phyloP scores from a whole-genome alignment of 2,113 vertebrate species.

The Mormoops blainvillei region DNA sequence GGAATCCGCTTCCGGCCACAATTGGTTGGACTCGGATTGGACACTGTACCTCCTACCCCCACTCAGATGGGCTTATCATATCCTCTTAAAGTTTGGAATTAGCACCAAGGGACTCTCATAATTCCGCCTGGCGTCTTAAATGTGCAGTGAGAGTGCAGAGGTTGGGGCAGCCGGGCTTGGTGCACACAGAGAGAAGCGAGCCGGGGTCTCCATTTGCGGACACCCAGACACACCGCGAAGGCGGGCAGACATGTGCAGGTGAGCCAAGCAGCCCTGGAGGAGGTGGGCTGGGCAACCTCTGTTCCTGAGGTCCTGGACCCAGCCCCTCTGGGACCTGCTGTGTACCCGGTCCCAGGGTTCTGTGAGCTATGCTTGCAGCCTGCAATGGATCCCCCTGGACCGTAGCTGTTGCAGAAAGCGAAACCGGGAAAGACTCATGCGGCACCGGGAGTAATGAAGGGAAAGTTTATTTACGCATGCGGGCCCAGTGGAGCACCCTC shows the following conservation, averaged over 20 bases:
- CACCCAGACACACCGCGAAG: not conserved
- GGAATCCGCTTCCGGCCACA: not conserved
- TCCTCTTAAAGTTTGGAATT: not conserved
- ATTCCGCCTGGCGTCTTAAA: not conserved
- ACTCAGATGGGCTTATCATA: not conserved
- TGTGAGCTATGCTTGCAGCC: not conserved
- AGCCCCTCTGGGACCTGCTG: no score
- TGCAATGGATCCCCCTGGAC: not conserved
- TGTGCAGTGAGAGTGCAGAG: not conserved
- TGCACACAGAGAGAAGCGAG: not conserved
- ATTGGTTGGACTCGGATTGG: fast-evolving
- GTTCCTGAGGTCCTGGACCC: no score
- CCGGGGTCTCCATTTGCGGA: not conserved
- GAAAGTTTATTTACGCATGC: no score
- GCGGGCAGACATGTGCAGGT: not conserved
- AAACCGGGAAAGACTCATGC: no score
- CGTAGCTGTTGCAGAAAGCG: no score
- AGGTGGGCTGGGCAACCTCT: no score
- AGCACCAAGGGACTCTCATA: not conserved
- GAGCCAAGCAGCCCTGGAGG: not conserved
- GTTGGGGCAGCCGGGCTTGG: no score
- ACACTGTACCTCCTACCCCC: fast-evolving
- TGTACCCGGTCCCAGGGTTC: not conserved
- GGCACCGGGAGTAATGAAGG: no score
- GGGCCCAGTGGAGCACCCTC: no score